Percentiles rank a stretch among this genome's conserved stretches.
Evolutionary conservation across 1,140 invertebrate species (phyloP).

Genomic region (Drosophila santomea): DNA sequence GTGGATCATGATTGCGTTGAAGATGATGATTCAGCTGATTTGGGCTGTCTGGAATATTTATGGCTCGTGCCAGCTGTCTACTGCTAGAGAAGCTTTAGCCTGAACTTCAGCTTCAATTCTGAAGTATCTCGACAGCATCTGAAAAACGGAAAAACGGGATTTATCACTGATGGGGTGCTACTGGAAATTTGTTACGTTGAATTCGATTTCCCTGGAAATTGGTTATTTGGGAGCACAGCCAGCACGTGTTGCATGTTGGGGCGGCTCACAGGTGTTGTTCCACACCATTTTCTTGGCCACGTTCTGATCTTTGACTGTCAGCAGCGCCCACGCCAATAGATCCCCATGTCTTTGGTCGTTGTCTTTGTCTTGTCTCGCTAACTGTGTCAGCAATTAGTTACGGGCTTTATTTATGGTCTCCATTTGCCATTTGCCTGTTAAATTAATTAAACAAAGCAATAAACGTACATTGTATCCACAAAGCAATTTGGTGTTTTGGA

Average conservation of each 20-base stretch:
- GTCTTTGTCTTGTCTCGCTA: conserved; percentile 72
- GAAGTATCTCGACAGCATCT: conserved; percentile 37
- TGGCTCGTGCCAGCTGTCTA: conserved; percentile 64
- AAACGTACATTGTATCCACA: conserved; percentile 30
- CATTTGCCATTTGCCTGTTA: conserved; percentile 74
- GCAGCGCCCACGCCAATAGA: conserved; percentile 67
- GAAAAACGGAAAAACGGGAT: conserved; percentile 44
- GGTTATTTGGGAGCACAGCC: conserved; percentile 17
- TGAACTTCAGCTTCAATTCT: conserved; percentile 29
- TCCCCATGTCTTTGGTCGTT: conserved; percentile 55
- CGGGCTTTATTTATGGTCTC: conserved; percentile 72
- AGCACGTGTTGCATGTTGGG: conserved; percentile 57
- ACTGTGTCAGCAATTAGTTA: conserved; percentile 82
- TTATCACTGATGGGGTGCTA: conserved; percentile 61
- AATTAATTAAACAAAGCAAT: conserved; percentile 62
- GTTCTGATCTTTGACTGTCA: conserved; percentile 68
- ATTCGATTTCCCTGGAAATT: conserved; percentile 56
- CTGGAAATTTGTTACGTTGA: conserved; percentile 58
- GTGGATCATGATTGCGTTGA: conserved; percentile 46
- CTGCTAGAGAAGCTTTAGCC: conserved; percentile 22
- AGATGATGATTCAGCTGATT: conserved; percentile 77
- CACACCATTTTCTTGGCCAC: conserved; percentile 33
- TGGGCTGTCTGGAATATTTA: conserved; percentile 55
- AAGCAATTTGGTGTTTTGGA: conserved; percentile 31
- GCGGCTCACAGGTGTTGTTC: conserved; percentile 64